Conservation (phyloP, 2,113 vertebrate genomes). For the Gallinago paraguaiae region DNA sequence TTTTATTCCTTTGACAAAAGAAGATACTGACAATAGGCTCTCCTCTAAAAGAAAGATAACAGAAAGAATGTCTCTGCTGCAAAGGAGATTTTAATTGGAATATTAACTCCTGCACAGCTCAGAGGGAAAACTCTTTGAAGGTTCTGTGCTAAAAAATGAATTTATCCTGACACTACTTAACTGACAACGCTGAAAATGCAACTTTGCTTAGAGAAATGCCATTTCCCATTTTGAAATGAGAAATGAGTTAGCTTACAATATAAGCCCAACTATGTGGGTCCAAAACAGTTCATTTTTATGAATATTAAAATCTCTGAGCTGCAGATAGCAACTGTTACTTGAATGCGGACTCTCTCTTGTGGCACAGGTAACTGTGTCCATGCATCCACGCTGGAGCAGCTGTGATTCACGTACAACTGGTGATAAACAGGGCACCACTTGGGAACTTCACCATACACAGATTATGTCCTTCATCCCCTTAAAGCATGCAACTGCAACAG, state of each 20-base stretch:
- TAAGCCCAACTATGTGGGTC: not conserved
- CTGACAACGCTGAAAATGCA: not conserved
- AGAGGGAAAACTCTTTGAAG: not conserved
- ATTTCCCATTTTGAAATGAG: not conserved
- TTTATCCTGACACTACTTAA: not conserved
- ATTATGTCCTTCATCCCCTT: not conserved
- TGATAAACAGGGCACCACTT: not conserved
- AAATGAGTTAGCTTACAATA: not conserved
- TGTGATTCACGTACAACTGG: not conserved
- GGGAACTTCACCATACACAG: not conserved
- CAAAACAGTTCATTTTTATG: not conserved
- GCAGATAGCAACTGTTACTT: not conserved
- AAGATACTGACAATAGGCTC: not conserved
- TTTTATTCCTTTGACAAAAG: not conserved
- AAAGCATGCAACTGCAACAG: not conserved
- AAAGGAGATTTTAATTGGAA: constrained; percentile 19
- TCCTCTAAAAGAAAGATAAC: not conserved
- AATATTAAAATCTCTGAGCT: not conserved
- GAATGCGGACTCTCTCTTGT: not conserved
- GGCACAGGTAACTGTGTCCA: not conserved
- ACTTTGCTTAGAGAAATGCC: not conserved
- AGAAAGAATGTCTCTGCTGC: not conserved
- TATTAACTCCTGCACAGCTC: constrained; percentile 10
- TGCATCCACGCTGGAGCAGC: not conserved
- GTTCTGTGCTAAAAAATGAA: not conserved